phyloP scores from a whole-genome alignment of 1,140 invertebrate genomes.

The Brachionus rotundiformis region DNA sequence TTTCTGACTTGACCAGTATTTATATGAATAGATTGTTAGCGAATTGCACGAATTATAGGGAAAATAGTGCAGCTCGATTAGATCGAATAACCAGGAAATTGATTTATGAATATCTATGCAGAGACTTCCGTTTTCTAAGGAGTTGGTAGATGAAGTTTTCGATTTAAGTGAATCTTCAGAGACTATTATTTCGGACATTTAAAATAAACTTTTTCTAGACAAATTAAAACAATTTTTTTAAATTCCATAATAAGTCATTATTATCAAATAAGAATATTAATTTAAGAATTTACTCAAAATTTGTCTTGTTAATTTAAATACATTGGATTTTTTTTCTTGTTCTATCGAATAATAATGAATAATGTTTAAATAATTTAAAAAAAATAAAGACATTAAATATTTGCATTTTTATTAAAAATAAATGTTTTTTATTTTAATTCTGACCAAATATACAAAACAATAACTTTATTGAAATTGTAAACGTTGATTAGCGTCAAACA shows the following conservation, averaged over 20 bases:
- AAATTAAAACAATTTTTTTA: no score
- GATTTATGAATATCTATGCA: not conserved
- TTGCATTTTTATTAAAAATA: no score
- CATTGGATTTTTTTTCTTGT: no score
- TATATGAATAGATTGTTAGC: conserved; percentile 45
- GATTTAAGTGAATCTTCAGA: conserved; percentile 13
- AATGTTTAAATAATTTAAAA: no score
- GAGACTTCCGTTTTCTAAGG: not conserved
- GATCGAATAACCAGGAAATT: not conserved
- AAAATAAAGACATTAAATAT: no score
- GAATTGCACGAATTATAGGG: conserved; percentile 51
- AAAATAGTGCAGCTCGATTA: conserved; percentile 39
- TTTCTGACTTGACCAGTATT: conserved; percentile 7
- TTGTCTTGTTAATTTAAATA: no score
- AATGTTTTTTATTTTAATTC: no score
- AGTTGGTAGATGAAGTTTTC: not conserved
- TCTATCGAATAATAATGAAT: no score
- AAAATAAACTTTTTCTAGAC: no score
- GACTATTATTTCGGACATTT: not conserved
- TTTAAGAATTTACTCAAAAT: no score
- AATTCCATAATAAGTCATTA: no score
- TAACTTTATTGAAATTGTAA: conserved; percentile 36
- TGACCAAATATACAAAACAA: not conserved
- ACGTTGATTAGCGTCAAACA: conserved; percentile 18
- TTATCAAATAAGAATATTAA: no score